These are phyloP conservation scores for Rhynchopsitta pachyrhyncha DNA, from an alignment of 2,113 vertebrate genomes.

Conservation along the genomic window DNA sequence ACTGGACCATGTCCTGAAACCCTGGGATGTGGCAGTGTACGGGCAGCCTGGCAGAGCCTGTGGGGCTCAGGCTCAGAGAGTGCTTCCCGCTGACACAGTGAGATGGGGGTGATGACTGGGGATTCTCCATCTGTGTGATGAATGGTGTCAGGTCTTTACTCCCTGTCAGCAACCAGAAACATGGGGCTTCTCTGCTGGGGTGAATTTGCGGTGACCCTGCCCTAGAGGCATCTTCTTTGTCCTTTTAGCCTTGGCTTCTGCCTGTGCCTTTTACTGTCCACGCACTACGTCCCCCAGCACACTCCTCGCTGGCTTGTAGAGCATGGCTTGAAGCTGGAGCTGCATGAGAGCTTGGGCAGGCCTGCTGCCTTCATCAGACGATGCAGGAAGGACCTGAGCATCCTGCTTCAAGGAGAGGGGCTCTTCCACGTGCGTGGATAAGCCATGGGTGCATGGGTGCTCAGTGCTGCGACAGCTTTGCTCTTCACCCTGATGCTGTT, in stretches of 20 bases:
- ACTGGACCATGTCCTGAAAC: background rate
- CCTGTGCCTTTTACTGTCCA: constrained; percentile 21
- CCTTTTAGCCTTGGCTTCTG: constrained; percentile 44
- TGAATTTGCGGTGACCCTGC: background rate
- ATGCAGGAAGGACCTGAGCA: background rate
- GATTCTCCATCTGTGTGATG: background rate
- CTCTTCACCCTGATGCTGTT: accelerated
- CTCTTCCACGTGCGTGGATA: background rate
- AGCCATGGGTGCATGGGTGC: background rate
- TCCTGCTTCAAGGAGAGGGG: background rate
- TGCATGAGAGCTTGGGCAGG: background rate
- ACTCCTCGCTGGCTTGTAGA: background rate
- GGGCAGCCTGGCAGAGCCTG: background rate
- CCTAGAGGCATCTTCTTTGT: background rate
- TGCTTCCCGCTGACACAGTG: background rate
- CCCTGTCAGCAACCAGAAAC: background rate
- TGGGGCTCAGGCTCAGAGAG: background rate
- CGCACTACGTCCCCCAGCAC: background rate
- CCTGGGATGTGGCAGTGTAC: accelerated
- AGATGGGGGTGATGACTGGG: background rate
- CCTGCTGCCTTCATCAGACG: background rate
- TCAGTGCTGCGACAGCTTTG: accelerated
- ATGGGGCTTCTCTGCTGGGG: background rate
- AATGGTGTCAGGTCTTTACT: background rate
- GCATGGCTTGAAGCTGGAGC: constrained; percentile 20